Base-by-base conservation (phyloP, 1,140 invertebrate species). In the Coelopa frigida region DNA sequence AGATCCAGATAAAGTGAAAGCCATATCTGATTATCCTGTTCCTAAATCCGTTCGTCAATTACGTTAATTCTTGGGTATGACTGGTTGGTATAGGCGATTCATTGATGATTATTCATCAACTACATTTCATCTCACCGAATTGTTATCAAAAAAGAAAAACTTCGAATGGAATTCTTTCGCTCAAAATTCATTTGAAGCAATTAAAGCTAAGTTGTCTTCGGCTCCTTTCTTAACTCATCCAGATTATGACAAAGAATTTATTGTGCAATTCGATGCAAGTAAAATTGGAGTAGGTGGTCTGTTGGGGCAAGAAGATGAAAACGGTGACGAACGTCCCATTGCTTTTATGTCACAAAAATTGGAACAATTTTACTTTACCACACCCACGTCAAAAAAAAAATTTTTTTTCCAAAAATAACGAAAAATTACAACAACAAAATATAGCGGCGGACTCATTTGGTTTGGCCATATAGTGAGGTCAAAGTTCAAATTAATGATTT, bases 21-120 rank as follows among this genome's bases (percentile, higher is more conserved):
- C 50, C 14, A 40, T 35, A 3, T 12, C 23, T n/a, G 49, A 50
- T 8, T 46, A 22, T 20, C 38, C 39, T 4, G n/a, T 27, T 2
- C 43, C 49, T 3, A 46, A 41, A 46, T 27, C 43, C 29, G 42
- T 60, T 4, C 68, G 59, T 29, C 60, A 72, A 29, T 14, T 75
- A 0, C 45, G 66, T 20, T 42, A 57, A 2, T 75, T 76, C 48
- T 45, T 75, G 0, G 72, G 73, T 3, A 67, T 73, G 43, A 55
- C 61, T 1, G 55, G 55, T 0, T 71, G 63, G 67, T 70, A 70
- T 32, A 40, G 66, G 0, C 26, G 56, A 0, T 70, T 72, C 42
- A 50, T 70, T 1, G 27, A 44, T 0, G 50, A 68, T 26, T 73
- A 67, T 42, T 51, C 67, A 0, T 46, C 31, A 2, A 36, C 60